These are phyloP conservation scores for Alces alces DNA, from an alignment of 2,113 vertebrate genomes.

Conservation along the genomic window DNA sequence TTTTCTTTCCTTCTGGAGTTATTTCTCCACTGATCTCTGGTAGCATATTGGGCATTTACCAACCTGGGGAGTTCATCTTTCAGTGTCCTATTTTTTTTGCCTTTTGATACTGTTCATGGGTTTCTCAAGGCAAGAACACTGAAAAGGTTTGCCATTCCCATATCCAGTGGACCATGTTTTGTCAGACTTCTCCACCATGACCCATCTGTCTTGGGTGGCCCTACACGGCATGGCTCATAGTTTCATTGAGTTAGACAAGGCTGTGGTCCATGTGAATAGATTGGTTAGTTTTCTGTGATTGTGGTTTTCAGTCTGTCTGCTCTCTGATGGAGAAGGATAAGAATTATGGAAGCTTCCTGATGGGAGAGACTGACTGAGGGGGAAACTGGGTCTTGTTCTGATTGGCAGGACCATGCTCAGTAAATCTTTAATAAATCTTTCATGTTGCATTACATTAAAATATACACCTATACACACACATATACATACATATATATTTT, in stretches of 20 bases:
- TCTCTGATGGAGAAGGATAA: background rate
- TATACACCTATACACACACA: background rate
- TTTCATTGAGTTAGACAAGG: background rate
- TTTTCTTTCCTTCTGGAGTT: background rate
- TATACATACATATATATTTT: background rate
- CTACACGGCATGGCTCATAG: background rate
- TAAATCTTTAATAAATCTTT: background rate
- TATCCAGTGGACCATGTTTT: background rate
- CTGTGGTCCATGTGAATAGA: background rate
- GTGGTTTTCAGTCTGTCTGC: background rate
- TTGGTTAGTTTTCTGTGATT: background rate
- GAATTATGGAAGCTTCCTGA: background rate
- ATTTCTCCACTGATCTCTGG: background rate
- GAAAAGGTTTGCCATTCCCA: background rate
- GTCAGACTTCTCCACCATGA: background rate
- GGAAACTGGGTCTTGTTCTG: background rate
- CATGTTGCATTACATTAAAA: background rate
- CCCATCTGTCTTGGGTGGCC: background rate
- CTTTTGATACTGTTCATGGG: background rate
- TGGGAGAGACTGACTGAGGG: background rate
- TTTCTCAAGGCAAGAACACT: background rate
- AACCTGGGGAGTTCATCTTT: background rate
- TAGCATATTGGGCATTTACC: background rate
- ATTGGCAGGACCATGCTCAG: background rate
- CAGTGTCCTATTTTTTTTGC: background rate